Conservation (phyloP, 2,888 invertebrate genomes). For the Cerastis leucographa region DNA sequence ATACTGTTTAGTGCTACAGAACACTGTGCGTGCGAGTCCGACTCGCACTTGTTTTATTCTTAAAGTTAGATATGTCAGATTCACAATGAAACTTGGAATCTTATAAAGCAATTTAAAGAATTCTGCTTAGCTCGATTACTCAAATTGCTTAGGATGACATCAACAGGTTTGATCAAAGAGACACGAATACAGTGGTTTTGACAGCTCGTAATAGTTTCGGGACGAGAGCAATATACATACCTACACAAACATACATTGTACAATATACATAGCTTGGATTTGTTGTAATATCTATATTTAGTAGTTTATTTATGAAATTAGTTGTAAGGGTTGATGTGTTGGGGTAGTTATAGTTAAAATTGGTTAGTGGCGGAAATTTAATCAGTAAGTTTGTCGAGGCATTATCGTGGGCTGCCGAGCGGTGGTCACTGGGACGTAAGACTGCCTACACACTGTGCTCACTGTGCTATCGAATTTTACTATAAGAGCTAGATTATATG, state of each 20-base stretch:
- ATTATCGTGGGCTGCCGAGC: slow-evolving; percentile 70
- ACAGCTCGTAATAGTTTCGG: slow-evolving; percentile 45
- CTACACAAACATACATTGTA: not conserved
- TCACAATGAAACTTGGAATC: not conserved
- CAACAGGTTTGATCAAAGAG: slow-evolving; percentile 59
- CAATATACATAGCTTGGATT: not conserved
- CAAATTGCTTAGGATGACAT: slow-evolving; percentile 17
- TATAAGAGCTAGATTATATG: slow-evolving; percentile 5
- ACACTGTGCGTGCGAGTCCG: too few species aligned
- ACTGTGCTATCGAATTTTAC: slow-evolving; percentile 19
- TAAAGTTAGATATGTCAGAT: not conserved
- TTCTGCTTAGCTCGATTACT: not conserved
- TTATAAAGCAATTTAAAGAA: slow-evolving; percentile 16
- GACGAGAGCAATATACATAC: slow-evolving; percentile 4
- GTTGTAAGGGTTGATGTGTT: slow-evolving; percentile 68
- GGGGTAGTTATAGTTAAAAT: slow-evolving; percentile 71
- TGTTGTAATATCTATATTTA: slow-evolving; percentile 20
- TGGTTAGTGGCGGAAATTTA: slow-evolving; percentile 76
- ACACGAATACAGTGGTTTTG: slow-evolving; percentile 50
- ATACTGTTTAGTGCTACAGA: too few species aligned
- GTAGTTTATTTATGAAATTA: slow-evolving; percentile 71
- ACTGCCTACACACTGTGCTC: slow-evolving; percentile 50
- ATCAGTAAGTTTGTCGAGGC: slow-evolving; percentile 77
- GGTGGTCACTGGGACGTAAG: slow-evolving; percentile 59
- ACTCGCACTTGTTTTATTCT: not conserved